Evolutionary conservation across 2,113 vertebrate species (phyloP).

Genomic region (Tapirus terrestris): DNA sequence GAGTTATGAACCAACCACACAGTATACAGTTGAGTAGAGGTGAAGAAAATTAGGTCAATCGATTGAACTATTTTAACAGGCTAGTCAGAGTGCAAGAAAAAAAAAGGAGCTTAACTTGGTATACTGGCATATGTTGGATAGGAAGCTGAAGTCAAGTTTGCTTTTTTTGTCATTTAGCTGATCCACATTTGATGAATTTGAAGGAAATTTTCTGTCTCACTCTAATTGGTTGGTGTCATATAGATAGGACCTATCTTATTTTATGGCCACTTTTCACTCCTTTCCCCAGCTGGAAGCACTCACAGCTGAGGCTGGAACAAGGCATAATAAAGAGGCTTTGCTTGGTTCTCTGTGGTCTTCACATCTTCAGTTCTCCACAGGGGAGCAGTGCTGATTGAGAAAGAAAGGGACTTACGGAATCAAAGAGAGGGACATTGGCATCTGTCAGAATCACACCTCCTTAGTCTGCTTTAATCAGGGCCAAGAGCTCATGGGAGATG

Average conservation of each 20-base stretch:
- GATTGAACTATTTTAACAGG: constrained; percentile 67
- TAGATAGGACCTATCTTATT: neutral
- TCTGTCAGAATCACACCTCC: neutral
- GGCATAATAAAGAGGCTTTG: neutral
- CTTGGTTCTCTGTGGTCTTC: constrained; percentile 29
- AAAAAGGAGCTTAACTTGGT: constrained; percentile 32
- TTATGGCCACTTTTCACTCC: neutral
- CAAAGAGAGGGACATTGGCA: neutral
- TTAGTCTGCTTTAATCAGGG: constrained; percentile 32
- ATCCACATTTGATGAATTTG: constrained; percentile 34
- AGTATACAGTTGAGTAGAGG: neutral
- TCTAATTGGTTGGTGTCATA: constrained; percentile 54
- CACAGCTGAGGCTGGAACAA: neutral
- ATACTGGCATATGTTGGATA: neutral
- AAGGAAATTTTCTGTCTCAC: neutral
- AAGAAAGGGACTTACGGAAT: neutral
- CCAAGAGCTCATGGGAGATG: neutral
- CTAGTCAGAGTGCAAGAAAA: neutral
- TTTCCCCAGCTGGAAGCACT: constrained; percentile 32
- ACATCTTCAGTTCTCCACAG: neutral
- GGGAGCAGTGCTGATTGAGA: constrained; percentile 22
- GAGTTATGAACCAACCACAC: constrained; percentile 34
- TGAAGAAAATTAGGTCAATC: constrained; percentile 61
- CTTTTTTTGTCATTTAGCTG: constrained; percentile 47
- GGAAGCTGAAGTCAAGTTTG: constrained; percentile 24